Percentiles rank a stretch among this genome's conserved stretches.
Evolutionary conservation across 92 coral and sea anemone species (phyloP).

Genomic region (Palythoa heliodiscus): DNA sequence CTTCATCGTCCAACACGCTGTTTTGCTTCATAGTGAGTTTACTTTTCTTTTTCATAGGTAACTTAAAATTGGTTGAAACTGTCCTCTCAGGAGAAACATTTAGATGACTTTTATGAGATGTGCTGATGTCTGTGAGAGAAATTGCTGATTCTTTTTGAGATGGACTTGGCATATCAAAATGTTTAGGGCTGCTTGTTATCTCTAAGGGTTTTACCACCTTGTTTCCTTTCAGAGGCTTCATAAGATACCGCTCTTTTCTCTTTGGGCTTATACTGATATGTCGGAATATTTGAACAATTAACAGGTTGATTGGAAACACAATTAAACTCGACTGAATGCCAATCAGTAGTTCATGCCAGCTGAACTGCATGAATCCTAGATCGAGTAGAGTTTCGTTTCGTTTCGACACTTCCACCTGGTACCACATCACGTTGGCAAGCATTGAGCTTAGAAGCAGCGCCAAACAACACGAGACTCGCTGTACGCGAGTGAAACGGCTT

Average conservation of each 20-base stretch:
- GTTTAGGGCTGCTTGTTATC: neutral
- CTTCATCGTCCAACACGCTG: slow-evolving; percentile 39
- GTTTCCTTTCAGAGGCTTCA: slow-evolving; percentile 25
- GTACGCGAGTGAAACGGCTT: slow-evolving; percentile 93
- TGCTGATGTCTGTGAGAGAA: slow-evolving; percentile 53
- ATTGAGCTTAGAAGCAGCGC: slow-evolving; percentile 87
- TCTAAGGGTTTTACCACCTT: neutral
- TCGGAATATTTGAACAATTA: slow-evolving; percentile 85
- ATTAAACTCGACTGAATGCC: slow-evolving; percentile 90
- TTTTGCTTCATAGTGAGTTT: slow-evolving; percentile 20
- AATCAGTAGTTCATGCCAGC: slow-evolving; percentile 85
- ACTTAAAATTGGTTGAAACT: slow-evolving; percentile 13
- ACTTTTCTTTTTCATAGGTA: slow-evolving; percentile 21
- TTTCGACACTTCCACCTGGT: slow-evolving; percentile 51
- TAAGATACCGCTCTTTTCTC: slow-evolving; percentile 62
- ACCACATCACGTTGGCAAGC: slow-evolving; percentile 94
- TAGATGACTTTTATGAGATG: slow-evolving; percentile 10
- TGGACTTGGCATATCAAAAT: neutral
- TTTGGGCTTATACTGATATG: slow-evolving; percentile 73
- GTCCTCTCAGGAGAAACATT: slow-evolving; percentile 23
- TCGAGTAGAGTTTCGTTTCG: slow-evolving; percentile 76
- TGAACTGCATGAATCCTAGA: slow-evolving; percentile 76
- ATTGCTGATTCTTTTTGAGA: slow-evolving; percentile 53
- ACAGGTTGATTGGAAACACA: slow-evolving; percentile 92
- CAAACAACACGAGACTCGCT: slow-evolving; percentile 91